phyloP scores from a whole-genome alignment of 2,113 vertebrate species.

The Neoarius graeffei region DNA sequence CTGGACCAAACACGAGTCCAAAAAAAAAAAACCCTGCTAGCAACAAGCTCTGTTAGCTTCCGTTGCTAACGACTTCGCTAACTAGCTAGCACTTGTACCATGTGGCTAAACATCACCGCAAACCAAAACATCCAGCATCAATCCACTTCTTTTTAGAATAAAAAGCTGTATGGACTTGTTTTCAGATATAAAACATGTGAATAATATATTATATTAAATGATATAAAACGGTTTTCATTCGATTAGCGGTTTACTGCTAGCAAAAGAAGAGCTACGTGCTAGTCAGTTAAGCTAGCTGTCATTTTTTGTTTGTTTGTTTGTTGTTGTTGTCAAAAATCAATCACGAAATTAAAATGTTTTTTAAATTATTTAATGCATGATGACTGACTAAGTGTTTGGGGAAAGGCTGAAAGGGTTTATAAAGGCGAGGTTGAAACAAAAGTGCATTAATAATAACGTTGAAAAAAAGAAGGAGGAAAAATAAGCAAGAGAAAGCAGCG shows the following conservation, averaged over 20 bases:
- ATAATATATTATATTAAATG: too few species aligned
- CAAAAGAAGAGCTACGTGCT: not conserved
- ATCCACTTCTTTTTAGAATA: too few species aligned
- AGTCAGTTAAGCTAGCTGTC: constrained; percentile 11
- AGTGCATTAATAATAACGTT: too few species aligned
- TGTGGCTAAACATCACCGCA: not conserved
- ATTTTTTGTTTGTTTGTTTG: not conserved
- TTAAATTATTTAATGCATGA: too few species aligned
- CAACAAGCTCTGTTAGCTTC: constrained; percentile 20
- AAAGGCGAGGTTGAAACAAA: too few species aligned
- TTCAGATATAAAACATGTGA: not conserved
- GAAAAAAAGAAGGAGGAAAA: too few species aligned
- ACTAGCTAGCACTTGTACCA: not conserved
- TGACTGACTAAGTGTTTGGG: too few species aligned
- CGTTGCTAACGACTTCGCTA: not conserved
- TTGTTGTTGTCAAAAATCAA: not conserved
- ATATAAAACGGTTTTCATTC: not conserved
- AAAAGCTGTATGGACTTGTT: too few species aligned
- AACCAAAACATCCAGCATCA: not conserved
- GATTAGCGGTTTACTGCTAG: not conserved
- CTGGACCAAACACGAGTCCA: not conserved
- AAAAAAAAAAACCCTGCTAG: not conserved
- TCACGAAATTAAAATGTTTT: too few species aligned
- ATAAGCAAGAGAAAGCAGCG: too few species aligned
- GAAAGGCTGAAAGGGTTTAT: too few species aligned